Conservation (phyloP, 37 sponge, comb jelly and placozoan species). For the Petrosia ficiformis region DNA sequence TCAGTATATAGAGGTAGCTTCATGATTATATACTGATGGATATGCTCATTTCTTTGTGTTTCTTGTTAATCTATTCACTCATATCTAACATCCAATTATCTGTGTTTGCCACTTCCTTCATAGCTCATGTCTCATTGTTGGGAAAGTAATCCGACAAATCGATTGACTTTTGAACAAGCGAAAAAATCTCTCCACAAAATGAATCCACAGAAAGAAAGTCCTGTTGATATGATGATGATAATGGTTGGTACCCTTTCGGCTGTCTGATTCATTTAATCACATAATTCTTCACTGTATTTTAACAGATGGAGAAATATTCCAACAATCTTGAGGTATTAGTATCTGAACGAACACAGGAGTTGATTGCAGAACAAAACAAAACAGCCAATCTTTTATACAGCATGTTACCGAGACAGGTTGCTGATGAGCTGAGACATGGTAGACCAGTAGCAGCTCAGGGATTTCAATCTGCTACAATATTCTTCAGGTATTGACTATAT, state of each 20-base stretch:
- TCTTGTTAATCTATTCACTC: neutral
- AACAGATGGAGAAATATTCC: constrained; percentile 91
- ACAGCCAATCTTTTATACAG: constrained; percentile 77
- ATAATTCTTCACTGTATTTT: neutral
- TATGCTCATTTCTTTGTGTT: neutral
- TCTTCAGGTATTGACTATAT: constrained; percentile 85
- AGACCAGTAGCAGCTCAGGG: constrained; percentile 52
- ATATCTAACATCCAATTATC: no score
- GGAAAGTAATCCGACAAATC: constrained; percentile 21
- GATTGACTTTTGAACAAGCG: constrained; percentile 74
- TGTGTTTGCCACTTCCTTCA: neutral
- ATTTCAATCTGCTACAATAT: constrained; percentile 68
- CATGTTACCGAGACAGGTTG: constrained; percentile 80
- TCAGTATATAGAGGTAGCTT: constrained; percentile 64
- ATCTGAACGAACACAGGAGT: constrained; percentile 80
- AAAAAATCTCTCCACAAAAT: constrained; percentile 62
- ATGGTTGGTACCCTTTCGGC: constrained; percentile 71
- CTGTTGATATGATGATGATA: constrained; percentile 92
- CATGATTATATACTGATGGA: neutral
- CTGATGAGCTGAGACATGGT: constrained; percentile 84
- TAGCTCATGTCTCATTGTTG: constrained; percentile 79
- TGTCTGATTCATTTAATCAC: no score
- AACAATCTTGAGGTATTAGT: constrained; percentile 86
- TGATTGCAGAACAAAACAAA: constrained; percentile 80
- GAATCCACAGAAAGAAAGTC: constrained; percentile 72